phyloP scores from a whole-genome alignment of 2,113 vertebrate genomes.

The Syrrhaptes paradoxus region DNA sequence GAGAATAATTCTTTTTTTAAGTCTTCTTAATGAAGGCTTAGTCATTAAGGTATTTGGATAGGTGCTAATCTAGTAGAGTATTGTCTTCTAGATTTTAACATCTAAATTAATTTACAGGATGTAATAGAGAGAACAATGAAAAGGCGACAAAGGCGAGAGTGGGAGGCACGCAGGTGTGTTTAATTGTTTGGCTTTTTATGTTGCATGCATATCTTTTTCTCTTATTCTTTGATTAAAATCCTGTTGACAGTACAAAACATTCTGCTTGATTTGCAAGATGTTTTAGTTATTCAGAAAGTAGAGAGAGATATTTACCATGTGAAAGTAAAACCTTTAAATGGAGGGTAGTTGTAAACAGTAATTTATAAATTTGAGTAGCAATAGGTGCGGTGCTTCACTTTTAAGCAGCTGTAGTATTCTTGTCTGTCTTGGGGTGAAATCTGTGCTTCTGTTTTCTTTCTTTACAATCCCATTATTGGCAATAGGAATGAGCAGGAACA shows the following conservation, averaged over 20 bases:
- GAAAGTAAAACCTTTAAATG: not conserved
- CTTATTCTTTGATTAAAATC: not conserved
- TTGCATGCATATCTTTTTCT: not conserved
- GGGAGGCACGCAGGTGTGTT: constrained; percentile 90
- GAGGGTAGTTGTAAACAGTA: not conserved
- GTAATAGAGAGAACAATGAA: constrained; percentile 86
- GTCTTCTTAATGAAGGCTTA: not conserved
- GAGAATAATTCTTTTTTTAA: not conserved
- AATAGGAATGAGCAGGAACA: not conserved
- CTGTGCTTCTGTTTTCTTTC: not conserved
- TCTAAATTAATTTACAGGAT: constrained; percentile 74
- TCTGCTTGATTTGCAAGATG: not conserved
- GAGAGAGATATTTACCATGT: not conserved
- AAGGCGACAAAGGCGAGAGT: constrained; percentile 83
- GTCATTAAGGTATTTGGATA: not conserved
- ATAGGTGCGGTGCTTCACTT: not conserved
- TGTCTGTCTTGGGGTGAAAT: not conserved
- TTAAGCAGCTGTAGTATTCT: not conserved
- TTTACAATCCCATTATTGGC: not conserved
- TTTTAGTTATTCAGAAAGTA: not conserved
- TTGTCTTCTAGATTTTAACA: not conserved
- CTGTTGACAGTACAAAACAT: not conserved
- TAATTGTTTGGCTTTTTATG: too few relatives aligned
- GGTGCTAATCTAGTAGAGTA: not conserved
- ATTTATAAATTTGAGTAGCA: not conserved